A percentile compares a stretch with the other conserved stretches of the same genome.
Conservation (phyloP, 1,140 invertebrate species). For the Lanistes nyassanus region DNA sequence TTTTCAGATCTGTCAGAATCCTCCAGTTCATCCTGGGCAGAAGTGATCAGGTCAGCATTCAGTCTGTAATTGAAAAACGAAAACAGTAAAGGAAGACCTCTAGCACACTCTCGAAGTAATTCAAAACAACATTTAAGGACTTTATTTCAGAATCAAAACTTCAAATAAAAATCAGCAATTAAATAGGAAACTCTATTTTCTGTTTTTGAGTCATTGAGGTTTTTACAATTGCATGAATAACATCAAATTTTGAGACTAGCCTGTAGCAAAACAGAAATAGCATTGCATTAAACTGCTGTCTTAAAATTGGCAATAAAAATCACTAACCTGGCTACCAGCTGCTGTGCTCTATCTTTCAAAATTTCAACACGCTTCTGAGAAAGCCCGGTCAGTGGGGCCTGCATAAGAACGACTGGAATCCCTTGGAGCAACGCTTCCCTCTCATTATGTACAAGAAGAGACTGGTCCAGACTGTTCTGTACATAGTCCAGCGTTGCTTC, state of each 20-base stretch:
- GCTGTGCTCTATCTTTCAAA: constrained; percentile 89
- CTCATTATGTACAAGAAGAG: constrained; percentile 68
- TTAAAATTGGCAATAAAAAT: neutral
- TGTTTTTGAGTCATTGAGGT: neutral
- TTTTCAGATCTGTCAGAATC: no score
- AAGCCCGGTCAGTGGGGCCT: constrained; percentile 73
- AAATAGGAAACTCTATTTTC: neutral
- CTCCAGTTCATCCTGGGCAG: no score
- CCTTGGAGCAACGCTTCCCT: constrained; percentile 77
- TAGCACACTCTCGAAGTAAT: no score
- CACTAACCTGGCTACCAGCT: constrained; percentile 83
- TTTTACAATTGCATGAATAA: neutral
- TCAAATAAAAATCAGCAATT: neutral
- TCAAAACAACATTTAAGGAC: no score
- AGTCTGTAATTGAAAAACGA: no score
- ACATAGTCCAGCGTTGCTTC: constrained; percentile 92
- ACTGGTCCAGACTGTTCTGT: constrained; percentile 89
- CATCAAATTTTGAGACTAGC: neutral
- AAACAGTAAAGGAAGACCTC: no score
- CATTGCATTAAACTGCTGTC: no score
- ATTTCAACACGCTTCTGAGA: constrained; percentile 72
- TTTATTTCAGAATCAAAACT: no score
- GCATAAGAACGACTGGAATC: constrained; percentile 89
- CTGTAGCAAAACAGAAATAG: no score
- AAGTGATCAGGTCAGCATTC: no score